Evolutionary conservation across 2,797 vertebrate genomes (phyloP), one percentile per base, ranked within the genome.

Genomic region (Semotilus atromaculatus): DNA sequence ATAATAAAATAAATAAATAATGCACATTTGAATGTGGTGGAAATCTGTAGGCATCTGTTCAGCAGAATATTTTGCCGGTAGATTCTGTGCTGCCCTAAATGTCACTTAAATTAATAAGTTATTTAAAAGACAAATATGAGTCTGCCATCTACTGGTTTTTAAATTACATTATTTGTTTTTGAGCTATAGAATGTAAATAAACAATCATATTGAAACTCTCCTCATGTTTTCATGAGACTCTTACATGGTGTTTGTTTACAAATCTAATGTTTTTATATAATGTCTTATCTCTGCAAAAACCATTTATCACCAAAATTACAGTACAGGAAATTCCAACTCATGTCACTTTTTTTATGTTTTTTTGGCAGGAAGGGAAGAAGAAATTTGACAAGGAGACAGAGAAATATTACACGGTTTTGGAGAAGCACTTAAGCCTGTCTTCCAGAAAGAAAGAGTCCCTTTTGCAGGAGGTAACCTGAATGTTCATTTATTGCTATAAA

Each of bases 371-470:
- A 91, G 98, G 96, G 91, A 99, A 99, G 93, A 99, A 99, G 94
- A 98, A 99, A 91, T 99, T 99, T 95, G 97, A 99, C 95, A 99
- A 99, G 89, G 98, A 99, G 93, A 98, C 97, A 75, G 98, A 99
- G 90, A 97, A 97, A 91, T 99, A 99, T 89, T 98, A 99, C 92
- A 98, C 97, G 51, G 95, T 97, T 87, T 92, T 99, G 91, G 98
- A 99, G 88, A 99, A 99, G 92, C 97, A 99, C 92, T 95, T 99
- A 93, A 97, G 96, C 94, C 92, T 99, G 88, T 99, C 98, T 60
- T 97, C 98, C 72, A 99, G 97, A 93, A 99, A 99, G 93, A 99
- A 99, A 91, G 98, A 99, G 86, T 93, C 98, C 16, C 97, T 97
- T 91, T 95, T 99, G 77, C 96, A 97, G 85, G 98, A 99, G 94